phyloP scores from a whole-genome alignment of 2,888 invertebrate species.

The Caenorhabditis sinica region DNA sequence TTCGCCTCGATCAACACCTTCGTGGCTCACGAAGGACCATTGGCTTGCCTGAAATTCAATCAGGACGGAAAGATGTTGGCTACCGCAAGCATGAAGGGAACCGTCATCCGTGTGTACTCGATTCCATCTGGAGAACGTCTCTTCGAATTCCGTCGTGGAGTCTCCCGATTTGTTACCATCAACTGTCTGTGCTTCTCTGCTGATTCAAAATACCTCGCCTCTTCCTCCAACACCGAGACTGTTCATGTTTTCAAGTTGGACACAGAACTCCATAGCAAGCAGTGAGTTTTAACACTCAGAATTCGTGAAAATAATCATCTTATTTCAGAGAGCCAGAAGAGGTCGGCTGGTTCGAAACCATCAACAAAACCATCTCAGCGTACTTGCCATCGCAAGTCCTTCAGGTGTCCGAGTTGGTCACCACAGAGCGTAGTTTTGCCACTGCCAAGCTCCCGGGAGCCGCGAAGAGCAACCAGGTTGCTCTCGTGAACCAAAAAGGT shows the following conservation, averaged over 20 bases:
- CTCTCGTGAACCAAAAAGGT: constrained; percentile 91
- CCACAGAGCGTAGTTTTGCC: constrained; percentile 95
- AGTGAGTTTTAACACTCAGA: constrained; percentile 26
- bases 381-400: constrained; percentile 88
- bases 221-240: constrained; percentile 96
- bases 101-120: constrained; percentile 96
- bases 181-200: constrained; percentile 95
- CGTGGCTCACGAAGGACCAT: constrained; percentile 95
- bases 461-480: constrained; percentile 92
- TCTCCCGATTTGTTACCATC: constrained; percentile 92
- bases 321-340: constrained; percentile 78
- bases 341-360: constrained; percentile 93
- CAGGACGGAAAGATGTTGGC: constrained; percentile 87
- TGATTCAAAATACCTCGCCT: constrained; percentile 93
- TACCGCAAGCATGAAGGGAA: constrained; percentile 86
- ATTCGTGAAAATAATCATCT: not conserved
- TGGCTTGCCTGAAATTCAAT: constrained; percentile 96
- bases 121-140: constrained; percentile 91
- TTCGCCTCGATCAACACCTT: constrained; percentile 97
- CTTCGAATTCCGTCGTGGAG: constrained; percentile 96
- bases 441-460: constrained; percentile 93
- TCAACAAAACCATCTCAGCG: constrained; percentile 91
- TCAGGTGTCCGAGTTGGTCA: constrained; percentile 93
- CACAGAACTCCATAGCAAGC: constrained; percentile 40
- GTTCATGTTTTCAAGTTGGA: constrained; percentile 96